Evolutionary conservation across 2,888 invertebrate species (phyloP).

Genomic region (Leptodirus hochenwartii): DNA sequence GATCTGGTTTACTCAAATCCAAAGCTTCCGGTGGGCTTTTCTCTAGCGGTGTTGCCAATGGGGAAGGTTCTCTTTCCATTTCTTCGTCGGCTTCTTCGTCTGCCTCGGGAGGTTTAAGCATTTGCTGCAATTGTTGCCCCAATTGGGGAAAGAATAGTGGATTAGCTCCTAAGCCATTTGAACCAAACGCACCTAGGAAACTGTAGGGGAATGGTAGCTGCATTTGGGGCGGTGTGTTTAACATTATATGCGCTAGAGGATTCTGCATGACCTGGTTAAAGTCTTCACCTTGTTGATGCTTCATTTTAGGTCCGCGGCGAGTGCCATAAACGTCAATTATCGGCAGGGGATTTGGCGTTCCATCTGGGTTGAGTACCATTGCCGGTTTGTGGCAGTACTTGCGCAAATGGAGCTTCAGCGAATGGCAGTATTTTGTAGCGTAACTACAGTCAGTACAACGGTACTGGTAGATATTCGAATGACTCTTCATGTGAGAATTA

Average conservation of each 20-base stretch:
- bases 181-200: slow-evolving; percentile 17
- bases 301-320: slow-evolving; percentile 66
- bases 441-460: slow-evolving; percentile 87
- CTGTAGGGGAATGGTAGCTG: slow-evolving; percentile 16
- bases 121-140: slow-evolving; percentile 6
- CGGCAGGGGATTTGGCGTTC: slow-evolving; percentile 70
- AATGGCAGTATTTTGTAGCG: slow-evolving; percentile 96
- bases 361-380: slow-evolving; percentile 76
- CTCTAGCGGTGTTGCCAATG: slow-evolving; percentile 1
- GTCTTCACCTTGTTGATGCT: slow-evolving; percentile 7
- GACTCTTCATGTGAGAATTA: slow-evolving; percentile 93
- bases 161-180: slow-evolving; percentile 15
- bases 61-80: slow-evolving; percentile 2
- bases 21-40: slow-evolving; percentile 24
- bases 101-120: slow-evolving; percentile 3
- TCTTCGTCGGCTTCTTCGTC: slow-evolving; percentile 9
- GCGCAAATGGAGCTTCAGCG: slow-evolving; percentile 82
- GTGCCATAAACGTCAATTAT: slow-evolving; percentile 87
- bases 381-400: slow-evolving; percentile 85
- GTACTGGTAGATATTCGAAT: slow-evolving; percentile 83
- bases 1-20: slow-evolving; percentile 33
- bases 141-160: slow-evolving; percentile 16
- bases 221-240: slow-evolving; percentile 13
- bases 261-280: slow-evolving; percentile 10
- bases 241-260: slow-evolving; percentile 14